Evolutionary conservation across 2,888 invertebrate genomes (phyloP).

Genomic region (Drepana falcataria): DNA sequence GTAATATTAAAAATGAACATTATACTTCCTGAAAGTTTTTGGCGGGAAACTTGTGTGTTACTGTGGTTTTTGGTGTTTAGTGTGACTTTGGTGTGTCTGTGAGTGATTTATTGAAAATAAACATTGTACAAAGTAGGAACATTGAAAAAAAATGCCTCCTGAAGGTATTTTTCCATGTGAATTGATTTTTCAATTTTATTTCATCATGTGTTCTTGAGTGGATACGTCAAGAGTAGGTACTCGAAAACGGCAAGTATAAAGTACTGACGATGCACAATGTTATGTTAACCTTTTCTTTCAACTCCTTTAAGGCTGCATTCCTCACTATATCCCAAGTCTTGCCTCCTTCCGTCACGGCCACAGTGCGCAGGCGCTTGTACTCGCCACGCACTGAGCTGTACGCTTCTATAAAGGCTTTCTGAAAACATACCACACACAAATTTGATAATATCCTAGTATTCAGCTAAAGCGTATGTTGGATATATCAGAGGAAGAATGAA

Average conservation of each 20-base stretch:
- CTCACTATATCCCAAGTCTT: slow-evolving; percentile 88
- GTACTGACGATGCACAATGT: background rate
- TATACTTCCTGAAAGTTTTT: too few relatives aligned
- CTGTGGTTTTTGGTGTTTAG: too few relatives aligned
- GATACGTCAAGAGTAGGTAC: too few relatives aligned
- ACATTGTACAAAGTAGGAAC: too few relatives aligned
- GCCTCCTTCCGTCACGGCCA: slow-evolving; percentile 71
- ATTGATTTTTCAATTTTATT: too few relatives aligned
- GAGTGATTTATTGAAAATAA: too few relatives aligned
- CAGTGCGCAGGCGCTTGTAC: slow-evolving; percentile 85
- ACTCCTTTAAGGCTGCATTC: slow-evolving; percentile 79
- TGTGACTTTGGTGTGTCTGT: too few relatives aligned
- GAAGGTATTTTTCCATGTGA: too few relatives aligned
- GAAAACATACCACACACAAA: slow-evolving; percentile 8
- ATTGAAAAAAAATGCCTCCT: too few relatives aligned
- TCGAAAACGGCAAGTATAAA: background rate
- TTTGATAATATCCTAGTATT: background rate
- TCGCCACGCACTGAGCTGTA: slow-evolving; percentile 82
- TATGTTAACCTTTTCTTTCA: slow-evolving; percentile 63
- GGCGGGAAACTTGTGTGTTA: too few relatives aligned
- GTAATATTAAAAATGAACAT: slow-evolving; percentile 1
- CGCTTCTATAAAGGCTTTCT: slow-evolving; percentile 80
- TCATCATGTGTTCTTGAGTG: too few relatives aligned
- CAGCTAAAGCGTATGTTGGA: background rate
- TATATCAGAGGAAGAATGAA: too few relatives aligned